These are phyloP conservation scores for Excalfactoria chinensis DNA, from an alignment of 2,113 vertebrate species.

Conservation along the genomic window DNA sequence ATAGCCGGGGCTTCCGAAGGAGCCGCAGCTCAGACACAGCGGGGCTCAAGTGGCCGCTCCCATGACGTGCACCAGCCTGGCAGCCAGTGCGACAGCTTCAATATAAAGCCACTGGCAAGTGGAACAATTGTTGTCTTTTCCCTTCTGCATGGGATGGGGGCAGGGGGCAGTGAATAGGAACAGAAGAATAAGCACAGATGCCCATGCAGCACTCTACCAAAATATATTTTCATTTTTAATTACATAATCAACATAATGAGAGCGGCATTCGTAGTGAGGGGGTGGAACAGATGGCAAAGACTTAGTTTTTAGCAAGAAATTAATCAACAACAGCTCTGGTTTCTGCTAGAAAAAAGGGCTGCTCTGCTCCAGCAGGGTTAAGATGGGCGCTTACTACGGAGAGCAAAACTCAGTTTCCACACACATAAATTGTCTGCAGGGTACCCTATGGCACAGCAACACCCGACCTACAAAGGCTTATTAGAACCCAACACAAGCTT, in stretches of 20 bases:
- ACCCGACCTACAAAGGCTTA: neutral
- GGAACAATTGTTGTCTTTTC: neutral
- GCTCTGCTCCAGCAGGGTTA: constrained; percentile 8
- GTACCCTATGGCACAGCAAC: neutral
- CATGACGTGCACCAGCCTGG: neutral
- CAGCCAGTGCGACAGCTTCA: neutral
- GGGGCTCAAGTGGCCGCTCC: neutral
- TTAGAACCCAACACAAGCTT: neutral
- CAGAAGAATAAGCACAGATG: constrained; percentile 40
- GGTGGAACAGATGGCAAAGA: constrained; percentile 70
- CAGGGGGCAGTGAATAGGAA: neutral
- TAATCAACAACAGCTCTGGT: constrained; percentile 49
- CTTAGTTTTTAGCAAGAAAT: constrained; percentile 42
- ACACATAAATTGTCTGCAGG: neutral
- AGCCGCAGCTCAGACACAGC: neutral
- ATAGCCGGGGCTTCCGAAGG: neutral
- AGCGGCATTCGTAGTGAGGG: constrained; percentile 59
- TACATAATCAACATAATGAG: constrained; percentile 66
- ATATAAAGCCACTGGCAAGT: neutral
- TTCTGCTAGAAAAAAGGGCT: constrained; percentile 11
- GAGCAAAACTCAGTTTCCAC: neutral
- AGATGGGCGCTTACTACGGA: neutral
- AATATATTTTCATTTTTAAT: constrained; percentile 70
- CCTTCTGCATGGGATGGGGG: neutral
- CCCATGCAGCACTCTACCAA: constrained; percentile 56